Base-by-base conservation (phyloP, 92 coral and sea anemone genomes). In the Heteractis magnifica region DNA sequence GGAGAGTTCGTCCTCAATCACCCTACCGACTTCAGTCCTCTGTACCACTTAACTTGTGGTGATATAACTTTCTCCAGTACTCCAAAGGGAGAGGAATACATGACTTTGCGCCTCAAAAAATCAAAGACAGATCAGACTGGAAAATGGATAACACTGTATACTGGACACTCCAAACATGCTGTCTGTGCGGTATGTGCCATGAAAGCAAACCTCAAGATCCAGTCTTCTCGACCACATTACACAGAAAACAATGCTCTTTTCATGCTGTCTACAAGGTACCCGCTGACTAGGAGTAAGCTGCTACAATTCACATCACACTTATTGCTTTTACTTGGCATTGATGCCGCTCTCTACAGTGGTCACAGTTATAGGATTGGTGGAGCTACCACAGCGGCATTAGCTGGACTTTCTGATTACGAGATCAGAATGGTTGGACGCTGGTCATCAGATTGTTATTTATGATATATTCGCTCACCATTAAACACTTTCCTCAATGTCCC, bases 381-480 rank as follows among this genome's bases (percentile, higher is more conserved):
- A 12, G 78, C 78, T 51, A 75, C 78, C 12, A 19, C 78, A 34
- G 51, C 80, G 16, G 41, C 80, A 5, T 19, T 76, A 9, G 80
- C 80, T 4, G 80, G 80, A 56, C 80, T 76, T n/a, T 44, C 62
- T 13, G 77, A 80, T 23, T 65, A 80, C 60, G 76, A 80, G 44
- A 80, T 80, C 52, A 52, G 49, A 65, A 41, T 80, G 84, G 52
- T 80, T 49, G 84, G 84, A 3, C 59, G 77, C 75, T 81, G 84
- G 84, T 52, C 53, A 65, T 80, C 83, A 65, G 83, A 64, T 6
- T 64, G 83, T 44, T 65, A 80, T 64, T 60, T 60, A 71, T 34
- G 71, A 0, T 82, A 73, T 20, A 77, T 73, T 72, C 68, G 85
- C 70, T 81, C 78, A 49, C 76, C 85, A 10, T 77, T 81, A 23